phyloP scores from a whole-genome alignment of 2,797 vertebrate species.

The Amphiprion clarkii region DNA sequence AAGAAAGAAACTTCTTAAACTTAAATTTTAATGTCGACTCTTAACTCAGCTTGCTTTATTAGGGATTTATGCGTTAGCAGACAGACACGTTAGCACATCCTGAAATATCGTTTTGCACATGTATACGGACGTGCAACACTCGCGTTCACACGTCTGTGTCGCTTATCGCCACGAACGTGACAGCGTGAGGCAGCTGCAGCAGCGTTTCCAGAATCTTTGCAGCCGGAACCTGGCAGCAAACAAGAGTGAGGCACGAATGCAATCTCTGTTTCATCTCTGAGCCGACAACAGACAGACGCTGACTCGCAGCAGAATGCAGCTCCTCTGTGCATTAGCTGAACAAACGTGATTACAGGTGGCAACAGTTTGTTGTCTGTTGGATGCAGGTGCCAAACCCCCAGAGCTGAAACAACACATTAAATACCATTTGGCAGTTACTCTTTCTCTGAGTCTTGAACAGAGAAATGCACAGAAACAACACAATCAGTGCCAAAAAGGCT shows the following conservation, averaged over 20 bases:
- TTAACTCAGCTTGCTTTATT: conserved; percentile 31
- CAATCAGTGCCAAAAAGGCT: not conserved
- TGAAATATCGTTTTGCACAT: not conserved
- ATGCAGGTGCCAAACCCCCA: conserved; percentile 34
- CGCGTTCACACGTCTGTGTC: conserved; percentile 1
- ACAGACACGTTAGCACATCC: conserved; percentile 2
- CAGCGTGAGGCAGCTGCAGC: not conserved
- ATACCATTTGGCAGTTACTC: not conserved
- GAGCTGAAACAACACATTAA: conserved; percentile 24
- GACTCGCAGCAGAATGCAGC: conserved; percentile 15
- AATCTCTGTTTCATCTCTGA: conserved; percentile 28
- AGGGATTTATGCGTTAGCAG: conserved; percentile 22
- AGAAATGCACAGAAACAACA: not conserved
- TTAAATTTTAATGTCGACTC: conserved; percentile 44
- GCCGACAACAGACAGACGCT: conserved; percentile 35
- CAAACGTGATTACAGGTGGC: conserved; percentile 56
- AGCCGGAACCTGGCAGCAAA: conserved; percentile 3
- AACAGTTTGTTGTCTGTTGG: conserved; percentile 38
- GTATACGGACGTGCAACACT: not conserved
- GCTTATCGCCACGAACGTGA: conserved; percentile 19
- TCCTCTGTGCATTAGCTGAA: conserved; percentile 55
- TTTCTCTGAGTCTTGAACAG: not conserved
- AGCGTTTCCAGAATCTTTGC: conserved; percentile 17
- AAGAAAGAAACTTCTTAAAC: not conserved
- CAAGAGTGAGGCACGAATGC: conserved; percentile 2